phyloP scores from a whole-genome alignment of 2,113 vertebrate genomes.

The Procapra przewalskii region DNA sequence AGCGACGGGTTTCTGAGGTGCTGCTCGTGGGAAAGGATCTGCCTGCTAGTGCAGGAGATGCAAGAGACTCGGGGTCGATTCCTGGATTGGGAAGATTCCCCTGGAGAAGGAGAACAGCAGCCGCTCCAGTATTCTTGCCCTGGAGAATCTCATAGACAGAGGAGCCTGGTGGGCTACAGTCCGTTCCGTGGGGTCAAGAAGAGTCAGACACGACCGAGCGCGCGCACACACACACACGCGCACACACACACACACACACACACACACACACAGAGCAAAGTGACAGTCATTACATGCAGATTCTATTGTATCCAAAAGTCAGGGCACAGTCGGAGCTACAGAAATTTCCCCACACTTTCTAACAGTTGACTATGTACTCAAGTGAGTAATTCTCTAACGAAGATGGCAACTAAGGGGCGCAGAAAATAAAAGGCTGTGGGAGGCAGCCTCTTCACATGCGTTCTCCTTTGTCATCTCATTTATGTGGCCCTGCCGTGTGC shows the following conservation, averaged over 20 bases:
- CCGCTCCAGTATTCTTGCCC: background rate
- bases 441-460: background rate
- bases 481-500: background rate
- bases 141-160: background rate
- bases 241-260: background rate
- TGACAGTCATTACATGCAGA: background rate
- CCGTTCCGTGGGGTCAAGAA: background rate
- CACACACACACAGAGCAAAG: background rate
- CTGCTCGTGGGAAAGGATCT: background rate
- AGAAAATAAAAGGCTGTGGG: background rate
- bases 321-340: background rate
- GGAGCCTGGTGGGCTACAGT: background rate
- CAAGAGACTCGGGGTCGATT: accelerated
- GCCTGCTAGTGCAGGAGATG: background rate
- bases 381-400: background rate
- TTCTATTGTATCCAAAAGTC: background rate
- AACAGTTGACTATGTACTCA: background rate
- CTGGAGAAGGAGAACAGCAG: background rate
- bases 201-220: background rate
- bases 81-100: background rate
- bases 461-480: background rate
- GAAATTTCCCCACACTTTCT: background rate
- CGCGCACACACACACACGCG: background rate
- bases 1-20: background rate
- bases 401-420: background rate